A percentile compares a stretch with the other conserved stretches of the same genome.
phyloP scores from a whole-genome alignment of 2,113 vertebrate species.

The Oriolus oriolus region DNA sequence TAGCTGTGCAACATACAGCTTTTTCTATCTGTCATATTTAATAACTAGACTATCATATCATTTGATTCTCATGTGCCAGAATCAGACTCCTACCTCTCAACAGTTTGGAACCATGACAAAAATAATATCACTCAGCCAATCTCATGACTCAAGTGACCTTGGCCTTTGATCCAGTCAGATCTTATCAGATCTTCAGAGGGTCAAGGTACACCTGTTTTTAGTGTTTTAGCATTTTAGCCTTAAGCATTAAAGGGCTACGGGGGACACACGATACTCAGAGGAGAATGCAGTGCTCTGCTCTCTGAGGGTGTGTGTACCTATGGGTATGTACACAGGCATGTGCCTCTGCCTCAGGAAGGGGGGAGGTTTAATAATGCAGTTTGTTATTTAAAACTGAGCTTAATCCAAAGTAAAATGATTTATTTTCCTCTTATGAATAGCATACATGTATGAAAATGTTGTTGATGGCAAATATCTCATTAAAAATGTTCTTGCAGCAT shows the following conservation, averaged over 20 bases:
- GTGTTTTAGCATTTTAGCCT: constrained; percentile 28
- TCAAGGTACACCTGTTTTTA: constrained; percentile 39
- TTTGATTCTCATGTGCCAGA: constrained; percentile 53
- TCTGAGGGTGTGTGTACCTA: neutral
- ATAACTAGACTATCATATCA: constrained; percentile 54
- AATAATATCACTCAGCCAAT: constrained; percentile 66
- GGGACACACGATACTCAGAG: neutral
- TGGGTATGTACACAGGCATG: neutral
- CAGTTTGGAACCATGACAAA: constrained; percentile 62
- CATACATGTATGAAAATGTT: neutral
- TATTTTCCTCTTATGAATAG: neutral
- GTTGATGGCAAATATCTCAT: neutral
- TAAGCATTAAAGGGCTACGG: constrained; percentile 15
- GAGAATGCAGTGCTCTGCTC: neutral
- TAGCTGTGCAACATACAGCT: constrained; percentile 56
- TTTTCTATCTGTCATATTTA: constrained; percentile 72
- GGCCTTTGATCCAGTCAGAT: constrained; percentile 52
- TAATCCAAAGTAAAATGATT: neutral
- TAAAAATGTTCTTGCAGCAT: neutral
- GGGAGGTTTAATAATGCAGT: neutral
- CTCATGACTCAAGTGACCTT: constrained; percentile 29
- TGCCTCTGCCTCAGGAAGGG: neutral
- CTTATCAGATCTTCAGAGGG: constrained; percentile 50
- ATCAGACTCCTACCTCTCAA: constrained; percentile 30
- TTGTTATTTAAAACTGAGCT: neutral